phyloP scores from a whole-genome alignment of 2,797 vertebrate species.

The Pantherophis vulpinus region DNA sequence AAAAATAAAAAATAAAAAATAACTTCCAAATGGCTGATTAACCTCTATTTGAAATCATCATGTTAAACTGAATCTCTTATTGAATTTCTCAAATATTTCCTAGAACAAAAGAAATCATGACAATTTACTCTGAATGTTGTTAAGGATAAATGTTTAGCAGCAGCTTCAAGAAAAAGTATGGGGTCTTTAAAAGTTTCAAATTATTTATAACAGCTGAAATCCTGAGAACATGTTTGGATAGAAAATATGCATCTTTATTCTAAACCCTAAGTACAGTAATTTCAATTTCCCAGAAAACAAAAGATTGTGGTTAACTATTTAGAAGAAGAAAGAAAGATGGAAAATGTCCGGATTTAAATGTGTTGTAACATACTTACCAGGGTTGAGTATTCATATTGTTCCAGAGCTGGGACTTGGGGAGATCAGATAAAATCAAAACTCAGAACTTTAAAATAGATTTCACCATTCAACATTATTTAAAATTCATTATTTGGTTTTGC shows the following conservation, averaged over 20 bases:
- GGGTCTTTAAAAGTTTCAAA: neutral
- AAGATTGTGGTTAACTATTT: conserved; percentile 29
- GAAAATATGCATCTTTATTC: conserved; percentile 16
- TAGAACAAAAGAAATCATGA: neutral
- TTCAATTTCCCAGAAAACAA: neutral
- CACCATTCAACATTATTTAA: conserved; percentile 32
- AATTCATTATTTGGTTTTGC: conserved; percentile 36
- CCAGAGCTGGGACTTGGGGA: conserved; percentile 69
- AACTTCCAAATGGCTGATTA: neutral
- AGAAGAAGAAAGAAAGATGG: conserved; percentile 20
- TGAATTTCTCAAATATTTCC: neutral
- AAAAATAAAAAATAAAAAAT: neutral
- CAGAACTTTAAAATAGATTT: conserved; percentile 46
- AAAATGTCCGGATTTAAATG: conserved; percentile 48
- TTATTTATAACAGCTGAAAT: neutral
- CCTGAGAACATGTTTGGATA: neutral
- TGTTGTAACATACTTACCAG: conserved; percentile 52
- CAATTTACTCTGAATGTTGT: conserved; percentile 6
- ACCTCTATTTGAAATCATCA: neutral
- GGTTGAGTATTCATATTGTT: conserved; percentile 56
- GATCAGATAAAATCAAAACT: conserved; percentile 36
- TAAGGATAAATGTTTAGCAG: neutral
- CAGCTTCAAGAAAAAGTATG: neutral
- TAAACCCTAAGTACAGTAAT: neutral
- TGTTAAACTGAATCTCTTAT: neutral